Conservation (phyloP, 2,113 vertebrate species). For the Sminthopsis crassicaudata region DNA sequence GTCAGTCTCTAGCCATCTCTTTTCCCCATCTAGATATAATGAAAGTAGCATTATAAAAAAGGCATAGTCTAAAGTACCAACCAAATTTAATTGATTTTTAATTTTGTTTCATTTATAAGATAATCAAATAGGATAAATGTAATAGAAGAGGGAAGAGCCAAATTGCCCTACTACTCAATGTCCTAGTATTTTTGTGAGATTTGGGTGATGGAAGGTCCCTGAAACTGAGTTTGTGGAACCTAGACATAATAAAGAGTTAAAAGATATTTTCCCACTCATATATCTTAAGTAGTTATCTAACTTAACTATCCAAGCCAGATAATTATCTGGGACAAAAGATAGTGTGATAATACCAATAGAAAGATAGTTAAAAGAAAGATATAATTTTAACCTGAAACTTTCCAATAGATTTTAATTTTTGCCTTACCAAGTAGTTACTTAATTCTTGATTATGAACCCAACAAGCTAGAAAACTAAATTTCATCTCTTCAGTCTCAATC, state of each 20-base stretch:
- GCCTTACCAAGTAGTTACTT: not conserved
- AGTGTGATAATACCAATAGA: not conserved
- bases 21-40: too few relatives aligned
- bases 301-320: not conserved
- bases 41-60: too few relatives aligned
- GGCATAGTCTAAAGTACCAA: too few relatives aligned
- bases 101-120: too few relatives aligned
- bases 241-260: not conserved
- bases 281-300: too few relatives aligned
- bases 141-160: too few relatives aligned
- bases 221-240: not conserved
- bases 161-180: too few relatives aligned
- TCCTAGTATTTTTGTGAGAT: not conserved
- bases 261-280: not conserved
- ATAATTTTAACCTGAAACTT: not conserved
- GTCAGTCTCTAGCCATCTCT: too few relatives aligned
- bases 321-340: not conserved
- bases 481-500: not conserved
- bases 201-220: not conserved
- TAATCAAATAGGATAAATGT: too few relatives aligned
- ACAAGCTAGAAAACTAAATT: not conserved
- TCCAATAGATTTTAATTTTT: not conserved
- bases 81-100: too few relatives aligned
- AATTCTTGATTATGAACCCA: not conserved
- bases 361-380: not conserved